Evolutionary conservation across 2,113 vertebrate species (phyloP), one percentile per base, ranked within the genome.

Genomic region (Prionailurus bengalensis): DNA sequence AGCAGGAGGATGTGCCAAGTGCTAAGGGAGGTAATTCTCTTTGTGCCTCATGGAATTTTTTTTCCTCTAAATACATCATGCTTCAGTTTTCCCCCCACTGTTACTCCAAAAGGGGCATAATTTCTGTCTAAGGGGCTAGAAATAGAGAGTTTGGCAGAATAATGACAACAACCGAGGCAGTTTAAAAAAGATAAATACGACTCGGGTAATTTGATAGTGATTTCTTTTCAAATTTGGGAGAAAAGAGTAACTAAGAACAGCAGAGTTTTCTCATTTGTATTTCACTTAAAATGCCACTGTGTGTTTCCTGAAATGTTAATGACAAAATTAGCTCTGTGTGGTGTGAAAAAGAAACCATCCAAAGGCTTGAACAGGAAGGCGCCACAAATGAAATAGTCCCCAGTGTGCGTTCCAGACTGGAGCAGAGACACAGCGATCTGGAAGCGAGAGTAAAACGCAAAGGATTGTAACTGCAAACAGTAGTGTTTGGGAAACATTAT

Each of bases 291-390:
- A 93, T 92, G 94, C 86, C 95, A 87, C 89, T 92, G 89, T 89
- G 73, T 97, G 42, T 93, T 93, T 95, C 53, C 90, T 93, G 95
- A 97, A 97, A 97, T 94, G 94, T 87, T 97, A 97, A 97, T 63
- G 65, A 96, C 84, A 92, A 97, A 97, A 96, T 96, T 90, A 97
- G 61, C 80, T 95, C 33, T 19, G 1, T 63, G 80, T 73, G 17
- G 63, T 88, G 11, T 82, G 45, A 73, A 83, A 90, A 95, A 92
- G 88, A 92, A 95, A 42, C 42, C 25, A 96, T 80, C 39, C 70
- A 91, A 87, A 87, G 82, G 17, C 94, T 96, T 94, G 14, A 71
- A 61, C 42, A 94, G 70, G 74, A 95, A 84, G 55, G 21, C 16
- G 0, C 36, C 81, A 63, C 39, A 23, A 89, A 78, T 63, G 70